A percentile compares a stretch with the other conserved stretches of the same genome.
Conservation (phyloP, 2,888 invertebrate genomes). For the Heliconius ismenius region DNA sequence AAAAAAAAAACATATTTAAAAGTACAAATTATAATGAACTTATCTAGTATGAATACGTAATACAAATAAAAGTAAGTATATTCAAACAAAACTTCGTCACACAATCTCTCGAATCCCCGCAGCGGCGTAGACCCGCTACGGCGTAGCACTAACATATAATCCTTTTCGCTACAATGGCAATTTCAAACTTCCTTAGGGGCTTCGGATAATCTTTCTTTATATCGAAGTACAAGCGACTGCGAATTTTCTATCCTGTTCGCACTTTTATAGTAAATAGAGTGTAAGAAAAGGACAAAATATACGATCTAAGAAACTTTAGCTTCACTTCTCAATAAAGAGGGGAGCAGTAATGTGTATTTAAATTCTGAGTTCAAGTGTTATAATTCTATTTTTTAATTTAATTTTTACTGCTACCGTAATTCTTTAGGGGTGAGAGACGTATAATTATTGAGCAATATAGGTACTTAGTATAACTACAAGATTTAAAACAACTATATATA, state of each 20-base stretch:
- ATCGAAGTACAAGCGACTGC: constrained; percentile 73
- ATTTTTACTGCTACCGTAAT: constrained; percentile 74
- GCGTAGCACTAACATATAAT: constrained; percentile 82
- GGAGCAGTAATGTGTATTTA: constrained; percentile 80
- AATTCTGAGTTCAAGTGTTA: constrained; percentile 79
- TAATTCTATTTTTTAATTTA: constrained; percentile 82
- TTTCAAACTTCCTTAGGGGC: constrained; percentile 83
- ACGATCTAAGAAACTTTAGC: constrained; percentile 64
- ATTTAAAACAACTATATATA: constrained; percentile 31
- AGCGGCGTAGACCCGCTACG: constrained; percentile 71
- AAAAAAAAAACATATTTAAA: constrained; percentile 22
- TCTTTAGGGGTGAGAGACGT: constrained; percentile 59
- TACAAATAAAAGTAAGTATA: constrained; percentile 34
- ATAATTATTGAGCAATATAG: constrained; percentile 4
- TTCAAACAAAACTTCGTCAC: constrained; percentile 53
- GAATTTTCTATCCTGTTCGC: constrained; percentile 57
- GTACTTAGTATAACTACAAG: constrained; percentile 9
- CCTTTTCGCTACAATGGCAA: constrained; percentile 83
- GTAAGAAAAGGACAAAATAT: constrained; percentile 55
- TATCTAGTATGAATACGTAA: constrained; percentile 42
- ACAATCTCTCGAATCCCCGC: constrained; percentile 63
- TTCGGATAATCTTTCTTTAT: constrained; percentile 83
- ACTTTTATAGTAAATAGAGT: constrained; percentile 42
- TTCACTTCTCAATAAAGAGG: constrained; percentile 78
- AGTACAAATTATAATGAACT: constrained; percentile 43